phyloP scores from a whole-genome alignment of 2,113 vertebrate genomes.

The Antigone vipio region DNA sequence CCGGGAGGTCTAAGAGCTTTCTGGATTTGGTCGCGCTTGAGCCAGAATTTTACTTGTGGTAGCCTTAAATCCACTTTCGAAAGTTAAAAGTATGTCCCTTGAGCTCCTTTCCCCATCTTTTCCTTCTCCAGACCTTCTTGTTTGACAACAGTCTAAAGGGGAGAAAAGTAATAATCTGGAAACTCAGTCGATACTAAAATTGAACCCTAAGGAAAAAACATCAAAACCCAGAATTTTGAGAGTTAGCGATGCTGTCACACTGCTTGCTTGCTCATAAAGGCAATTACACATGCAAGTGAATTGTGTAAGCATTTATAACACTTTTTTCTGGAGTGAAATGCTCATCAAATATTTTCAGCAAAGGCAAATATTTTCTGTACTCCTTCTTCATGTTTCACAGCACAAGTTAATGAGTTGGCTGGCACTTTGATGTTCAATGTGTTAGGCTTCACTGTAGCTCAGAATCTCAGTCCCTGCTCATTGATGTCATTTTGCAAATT shows the following conservation, averaged over 20 bases:
- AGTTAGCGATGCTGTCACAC: background rate
- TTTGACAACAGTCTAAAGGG: background rate
- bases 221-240: background rate
- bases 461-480: background rate
- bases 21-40: background rate
- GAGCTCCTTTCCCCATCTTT: background rate
- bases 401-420: constrained; percentile 19
- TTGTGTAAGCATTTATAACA: background rate
- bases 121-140: background rate
- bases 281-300: background rate
- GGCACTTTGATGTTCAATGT: constrained; percentile 15
- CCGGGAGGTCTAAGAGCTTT: background rate
- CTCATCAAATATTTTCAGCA: constrained; percentile 21
- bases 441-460: background rate
- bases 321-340: background rate
- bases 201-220: background rate
- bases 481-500: background rate
- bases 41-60: background rate
- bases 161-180: background rate
- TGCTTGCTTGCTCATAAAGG: background rate
- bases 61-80: background rate
- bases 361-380: constrained; percentile 12
- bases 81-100: background rate
- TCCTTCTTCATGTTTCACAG: constrained; percentile 12
- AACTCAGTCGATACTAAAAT: background rate